A percentile compares a stretch with the other conserved stretches of the same genome.
Evolutionary conservation across 2,113 vertebrate genomes (phyloP).

Genomic region (Mesoclemmys tuberculata): DNA sequence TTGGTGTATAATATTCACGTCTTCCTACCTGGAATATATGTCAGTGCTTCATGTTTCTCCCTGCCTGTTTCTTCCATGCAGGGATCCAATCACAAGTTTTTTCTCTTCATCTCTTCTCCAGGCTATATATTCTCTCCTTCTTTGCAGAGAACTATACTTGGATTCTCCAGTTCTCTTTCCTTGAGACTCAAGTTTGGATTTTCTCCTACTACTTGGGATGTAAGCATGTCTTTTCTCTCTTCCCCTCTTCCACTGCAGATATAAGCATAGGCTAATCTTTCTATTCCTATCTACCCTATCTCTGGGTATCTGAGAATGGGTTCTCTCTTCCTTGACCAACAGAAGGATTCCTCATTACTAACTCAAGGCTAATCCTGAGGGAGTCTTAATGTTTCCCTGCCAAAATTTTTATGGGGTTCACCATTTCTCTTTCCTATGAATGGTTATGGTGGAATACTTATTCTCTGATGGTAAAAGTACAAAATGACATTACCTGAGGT

Average conservation of each 20-base stretch:
- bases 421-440: background rate
- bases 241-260: background rate
- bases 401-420: background rate
- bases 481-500: background rate
- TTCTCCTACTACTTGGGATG: background rate
- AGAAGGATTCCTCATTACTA: background rate
- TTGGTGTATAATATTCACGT: background rate
- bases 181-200: background rate
- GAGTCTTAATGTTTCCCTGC: background rate
- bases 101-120: background rate
- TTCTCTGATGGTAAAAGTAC: background rate
- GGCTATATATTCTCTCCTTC: background rate
- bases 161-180: background rate
- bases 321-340: background rate
- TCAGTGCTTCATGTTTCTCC: background rate
- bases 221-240: background rate
- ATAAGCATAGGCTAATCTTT: background rate
- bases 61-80: background rate
- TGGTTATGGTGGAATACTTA: background rate
- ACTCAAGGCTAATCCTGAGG: background rate
- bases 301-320: background rate
- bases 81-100: constrained; percentile 5
- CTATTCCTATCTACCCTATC: background rate
- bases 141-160: background rate
- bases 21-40: background rate